Percentiles rank a stretch among this genome's conserved stretches.
Evolutionary conservation across 2,888 invertebrate genomes (phyloP).

Genomic region (Scaeva pyrastri): DNA sequence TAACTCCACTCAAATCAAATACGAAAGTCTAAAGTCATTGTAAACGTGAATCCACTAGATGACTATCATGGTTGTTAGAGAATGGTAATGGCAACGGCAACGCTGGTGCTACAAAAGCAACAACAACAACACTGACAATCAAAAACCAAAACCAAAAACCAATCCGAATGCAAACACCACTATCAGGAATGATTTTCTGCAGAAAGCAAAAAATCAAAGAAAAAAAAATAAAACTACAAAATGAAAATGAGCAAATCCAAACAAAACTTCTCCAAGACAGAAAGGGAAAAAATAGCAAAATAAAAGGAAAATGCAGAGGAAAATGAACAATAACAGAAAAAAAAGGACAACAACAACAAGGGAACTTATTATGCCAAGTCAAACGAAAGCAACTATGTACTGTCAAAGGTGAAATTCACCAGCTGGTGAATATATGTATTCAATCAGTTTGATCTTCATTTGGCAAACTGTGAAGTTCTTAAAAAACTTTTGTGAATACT

Average conservation of each 20-base stretch:
- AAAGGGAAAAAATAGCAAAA: conserved; percentile 38
- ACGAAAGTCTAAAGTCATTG: conserved; percentile 42
- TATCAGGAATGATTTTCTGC: conserved; percentile 42
- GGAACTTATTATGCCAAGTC: conserved; percentile 17
- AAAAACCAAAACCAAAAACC: conserved; percentile 4
- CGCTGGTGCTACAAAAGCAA: background rate
- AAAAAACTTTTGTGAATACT: too few species aligned
- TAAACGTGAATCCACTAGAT: conserved; percentile 42
- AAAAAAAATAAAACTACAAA: too few species aligned
- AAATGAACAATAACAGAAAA: conserved; percentile 17
- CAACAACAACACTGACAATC: background rate
- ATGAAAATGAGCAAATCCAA: conserved; percentile 55
- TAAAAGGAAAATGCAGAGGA: conserved; percentile 51
- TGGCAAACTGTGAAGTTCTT: too few species aligned
- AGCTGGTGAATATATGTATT: background rate
- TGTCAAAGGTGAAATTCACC: conserved; percentile 8
- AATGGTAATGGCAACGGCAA: conserved; percentile 35
- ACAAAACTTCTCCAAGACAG: conserved; percentile 45
- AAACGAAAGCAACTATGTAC: background rate
- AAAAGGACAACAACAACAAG: conserved; percentile 43
- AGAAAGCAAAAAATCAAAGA: conserved; percentile 20
- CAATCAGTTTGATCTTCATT: background rate
- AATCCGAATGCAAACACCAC: conserved; percentile 23
- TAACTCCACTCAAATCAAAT: conserved; percentile 17
- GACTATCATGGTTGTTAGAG: background rate